Percentiles rank a stretch among this genome's conserved stretches.
Conservation (phyloP, 2,113 vertebrate genomes). For the Cryptotis parvus region DNA sequence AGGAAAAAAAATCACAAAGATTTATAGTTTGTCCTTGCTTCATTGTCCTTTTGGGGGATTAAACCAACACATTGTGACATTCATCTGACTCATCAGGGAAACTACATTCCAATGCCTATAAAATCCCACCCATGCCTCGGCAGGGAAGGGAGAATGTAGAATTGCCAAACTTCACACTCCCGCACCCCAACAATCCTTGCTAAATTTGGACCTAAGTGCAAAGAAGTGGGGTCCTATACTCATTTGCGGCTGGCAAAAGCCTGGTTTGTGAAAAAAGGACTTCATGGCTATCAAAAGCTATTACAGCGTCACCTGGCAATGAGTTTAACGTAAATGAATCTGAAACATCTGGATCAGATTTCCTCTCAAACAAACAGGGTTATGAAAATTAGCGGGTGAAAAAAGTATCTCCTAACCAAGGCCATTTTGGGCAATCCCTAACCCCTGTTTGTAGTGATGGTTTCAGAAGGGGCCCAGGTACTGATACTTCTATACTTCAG, state of each 20-base stretch:
- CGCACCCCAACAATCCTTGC: background rate
- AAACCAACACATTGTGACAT: background rate
- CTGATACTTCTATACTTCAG: too few species aligned
- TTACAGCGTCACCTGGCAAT: constrained; percentile 64
- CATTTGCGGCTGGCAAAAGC: constrained; percentile 61
- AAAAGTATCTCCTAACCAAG: constrained; percentile 54
- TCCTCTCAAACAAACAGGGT: constrained; percentile 55
- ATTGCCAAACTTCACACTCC: constrained; percentile 62
- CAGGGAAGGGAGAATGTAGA: background rate
- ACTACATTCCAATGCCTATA: constrained; percentile 48
- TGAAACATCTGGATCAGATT: constrained; percentile 76
- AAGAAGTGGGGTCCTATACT: constrained; percentile 27
- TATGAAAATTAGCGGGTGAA: constrained; percentile 68
- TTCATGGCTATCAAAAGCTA: constrained; percentile 69
- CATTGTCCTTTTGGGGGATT: constrained; percentile 34
- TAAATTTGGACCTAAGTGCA: constrained; percentile 66
- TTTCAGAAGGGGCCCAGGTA: background rate
- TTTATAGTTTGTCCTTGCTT: background rate
- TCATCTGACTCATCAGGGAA: constrained; percentile 31
- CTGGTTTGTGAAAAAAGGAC: constrained; percentile 60
- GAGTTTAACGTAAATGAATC: constrained; percentile 74
- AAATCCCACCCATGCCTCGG: constrained; percentile 48
- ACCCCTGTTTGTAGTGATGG: background rate
- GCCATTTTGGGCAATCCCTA: constrained; percentile 28
- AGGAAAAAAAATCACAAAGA: constrained; percentile 54